Percentiles rank a stretch among this genome's conserved stretches.
Evolutionary conservation across 2,113 vertebrate species (phyloP).

Genomic region (Lontra canadensis): DNA sequence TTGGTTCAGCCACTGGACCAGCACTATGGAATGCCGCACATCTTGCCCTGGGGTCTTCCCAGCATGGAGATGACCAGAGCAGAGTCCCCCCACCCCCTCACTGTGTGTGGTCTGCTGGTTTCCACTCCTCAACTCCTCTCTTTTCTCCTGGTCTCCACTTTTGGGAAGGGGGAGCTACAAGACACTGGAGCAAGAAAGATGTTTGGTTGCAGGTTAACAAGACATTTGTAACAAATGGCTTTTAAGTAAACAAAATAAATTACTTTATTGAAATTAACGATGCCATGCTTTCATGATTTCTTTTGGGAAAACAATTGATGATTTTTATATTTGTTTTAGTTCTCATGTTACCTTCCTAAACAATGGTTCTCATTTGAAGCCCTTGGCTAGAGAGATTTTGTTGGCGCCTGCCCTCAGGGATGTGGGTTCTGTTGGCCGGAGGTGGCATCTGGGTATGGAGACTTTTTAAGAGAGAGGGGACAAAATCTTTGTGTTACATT

Average conservation of each 20-base stretch:
- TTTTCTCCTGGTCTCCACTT: not conserved
- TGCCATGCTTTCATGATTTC: not conserved
- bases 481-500: not conserved
- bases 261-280: not conserved
- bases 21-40: not conserved
- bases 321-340: not conserved
- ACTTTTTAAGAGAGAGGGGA: not conserved
- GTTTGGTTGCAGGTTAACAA: not conserved
- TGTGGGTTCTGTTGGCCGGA: not conserved
- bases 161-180: not conserved
- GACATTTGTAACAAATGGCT: not conserved
- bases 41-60: not conserved
- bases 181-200: not conserved
- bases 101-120: not conserved
- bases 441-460: not conserved
- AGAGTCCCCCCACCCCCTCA: no score
- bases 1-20: rapidly evolving
- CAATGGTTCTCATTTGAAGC: not conserved
- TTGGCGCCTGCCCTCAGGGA: no score
- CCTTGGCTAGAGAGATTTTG: not conserved
- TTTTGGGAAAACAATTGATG: not conserved
- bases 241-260: not conserved
- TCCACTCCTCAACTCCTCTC: not conserved
- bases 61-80: no score
- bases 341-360: not conserved